Base-by-base conservation (phyloP, 2,797 vertebrate genomes). In the Lithobates sylvaticus region DNA sequence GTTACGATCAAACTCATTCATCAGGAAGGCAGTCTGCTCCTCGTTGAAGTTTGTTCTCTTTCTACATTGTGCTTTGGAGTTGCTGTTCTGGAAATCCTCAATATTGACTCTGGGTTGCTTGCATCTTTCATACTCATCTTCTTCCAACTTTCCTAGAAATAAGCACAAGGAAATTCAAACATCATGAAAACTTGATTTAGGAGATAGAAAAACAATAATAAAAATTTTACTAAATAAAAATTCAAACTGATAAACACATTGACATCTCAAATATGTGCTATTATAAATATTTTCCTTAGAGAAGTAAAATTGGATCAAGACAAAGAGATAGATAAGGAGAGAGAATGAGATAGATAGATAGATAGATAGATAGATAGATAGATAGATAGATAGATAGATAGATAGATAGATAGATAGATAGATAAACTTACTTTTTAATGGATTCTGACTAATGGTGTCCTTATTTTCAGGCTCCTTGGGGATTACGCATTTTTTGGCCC, bases 21-120 rank as follows among this genome's bases (percentile, higher is more conserved):
- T 29, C 23, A 86, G 68, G 47, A 86, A 83, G 21, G 18, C 0
- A 8, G 36, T 78, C 32, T 82, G 85, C 18, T 82, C 74, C 23
- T 78, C 72, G 50, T 4, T 72, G n/a, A 29, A 86, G 0, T 69
- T 9, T 0, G 85, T 83, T 29, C 85, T 86, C 47, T 29, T 82
- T 26, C 74, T 77, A 26, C 50, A 67, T 18, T 69, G 44, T 3
- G 39, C 13, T 15, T 5, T 44, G n/a, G 72, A 70, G 32, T 67
- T 50, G 15, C 50, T 36, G 18, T 36, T 36, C 4, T 23, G 23
- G n/a, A 32, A 12, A 42, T 76, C 64, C 16, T 86, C 72, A 26
- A 32, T 15, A 32, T 65, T 54, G 10, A n/a, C 36, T 58, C 39
- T 42, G 6, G 2, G 29, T 27, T 36, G 58, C 23, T 76, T 64